Evolutionary conservation across 2,888 invertebrate genomes (phyloP).

Genomic region (Lasius fuliginosus): DNA sequence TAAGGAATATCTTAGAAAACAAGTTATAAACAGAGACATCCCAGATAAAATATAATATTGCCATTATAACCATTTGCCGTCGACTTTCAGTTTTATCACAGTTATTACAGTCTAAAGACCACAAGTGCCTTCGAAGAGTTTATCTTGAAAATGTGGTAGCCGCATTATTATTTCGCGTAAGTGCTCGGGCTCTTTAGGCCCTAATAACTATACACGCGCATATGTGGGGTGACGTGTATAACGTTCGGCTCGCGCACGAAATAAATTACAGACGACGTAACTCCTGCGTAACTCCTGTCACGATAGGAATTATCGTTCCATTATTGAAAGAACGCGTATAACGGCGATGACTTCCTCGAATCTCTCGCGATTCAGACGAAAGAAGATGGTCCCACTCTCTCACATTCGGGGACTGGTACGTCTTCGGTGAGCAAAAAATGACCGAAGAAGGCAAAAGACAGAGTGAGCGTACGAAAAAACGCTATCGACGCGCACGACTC

Average conservation of each 20-base stretch:
- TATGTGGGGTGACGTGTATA: constrained; percentile 1
- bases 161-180: constrained; percentile 44
- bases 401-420: neutral
- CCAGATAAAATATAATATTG: neutral
- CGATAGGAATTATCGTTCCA: constrained; percentile 43
- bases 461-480: constrained; percentile 13
- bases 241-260: constrained; percentile 17
- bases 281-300: constrained; percentile 48
- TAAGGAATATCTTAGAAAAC: neutral
- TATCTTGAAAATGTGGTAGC: constrained; percentile 37
- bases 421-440: constrained; percentile 11
- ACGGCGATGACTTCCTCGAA: neutral
- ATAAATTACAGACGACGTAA: constrained; percentile 48
- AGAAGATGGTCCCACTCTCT: neutral
- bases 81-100: constrained; percentile 36
- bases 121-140: constrained; percentile 38
- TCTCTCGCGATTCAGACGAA: constrained; percentile 15
- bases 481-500: constrained; percentile 50
- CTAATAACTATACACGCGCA: constrained; percentile 22
- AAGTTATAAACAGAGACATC: constrained; percentile 19
- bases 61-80: neutral
- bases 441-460: constrained; percentile 1
- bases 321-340: constrained; percentile 35
- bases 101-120: constrained; percentile 40
- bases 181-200: constrained; percentile 22